Percentiles rank a stretch among this genome's conserved stretches.
Evolutionary conservation across 2,797 vertebrate species (phyloP).

Genomic region (Denticeps clupeoides): DNA sequence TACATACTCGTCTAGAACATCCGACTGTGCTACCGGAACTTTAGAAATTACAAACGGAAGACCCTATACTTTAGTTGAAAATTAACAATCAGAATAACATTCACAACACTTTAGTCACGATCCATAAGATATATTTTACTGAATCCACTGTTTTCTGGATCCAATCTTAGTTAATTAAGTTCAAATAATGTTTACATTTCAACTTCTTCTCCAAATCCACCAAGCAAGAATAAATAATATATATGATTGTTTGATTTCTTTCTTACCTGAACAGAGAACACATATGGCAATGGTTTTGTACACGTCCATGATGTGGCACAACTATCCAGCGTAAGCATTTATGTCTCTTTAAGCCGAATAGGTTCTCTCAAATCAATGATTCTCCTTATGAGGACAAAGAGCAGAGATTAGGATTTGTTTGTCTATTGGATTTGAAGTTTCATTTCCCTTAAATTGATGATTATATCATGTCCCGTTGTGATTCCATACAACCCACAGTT

Average conservation of each 20-base stretch:
- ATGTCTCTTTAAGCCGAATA: constrained; percentile 43
- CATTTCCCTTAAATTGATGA: neutral
- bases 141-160: no score
- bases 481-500: no score
- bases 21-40: constrained; percentile 24
- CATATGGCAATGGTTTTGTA: constrained; percentile 41
- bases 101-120: no score
- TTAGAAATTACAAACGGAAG: no score
- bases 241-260: neutral
- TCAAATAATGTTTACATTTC: no score
- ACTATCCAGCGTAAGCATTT: constrained; percentile 33
- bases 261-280: constrained; percentile 54
- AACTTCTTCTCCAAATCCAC: no score
- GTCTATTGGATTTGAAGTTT: constrained; percentile 10
- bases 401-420: constrained; percentile 46
- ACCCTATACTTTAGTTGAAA: no score
- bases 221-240: neutral
- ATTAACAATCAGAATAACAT: no score
- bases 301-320: constrained; percentile 45
- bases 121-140: no score
- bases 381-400: constrained; percentile 48
- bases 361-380: constrained; percentile 55
- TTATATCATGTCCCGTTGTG: neutral
- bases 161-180: no score
- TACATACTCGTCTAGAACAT: constrained; percentile 35